Evolutionary conservation across 2,888 invertebrate genomes (phyloP).

Genomic region (Tridacna gigas): DNA sequence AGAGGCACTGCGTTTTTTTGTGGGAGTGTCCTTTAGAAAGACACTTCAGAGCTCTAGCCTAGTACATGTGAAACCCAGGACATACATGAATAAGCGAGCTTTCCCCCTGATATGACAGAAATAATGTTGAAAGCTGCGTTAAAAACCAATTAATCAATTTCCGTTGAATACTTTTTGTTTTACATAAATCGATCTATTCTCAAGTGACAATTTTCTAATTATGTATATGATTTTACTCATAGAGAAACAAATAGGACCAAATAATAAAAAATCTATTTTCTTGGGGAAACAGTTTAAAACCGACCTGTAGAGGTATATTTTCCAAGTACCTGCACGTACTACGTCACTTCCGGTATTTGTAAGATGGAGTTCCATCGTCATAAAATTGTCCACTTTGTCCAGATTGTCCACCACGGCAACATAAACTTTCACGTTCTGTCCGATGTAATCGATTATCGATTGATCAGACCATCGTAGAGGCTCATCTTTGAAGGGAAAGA

Average conservation of each 20-base stretch:
- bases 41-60: too few species aligned
- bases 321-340: constrained; percentile 72
- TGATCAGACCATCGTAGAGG: constrained; percentile 58
- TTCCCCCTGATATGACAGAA: too few species aligned
- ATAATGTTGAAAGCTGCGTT: too few species aligned
- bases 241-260: background rate
- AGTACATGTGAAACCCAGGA: too few species aligned
- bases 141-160: too few species aligned
- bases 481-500: constrained; percentile 44
- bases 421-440: constrained; percentile 58
- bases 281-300: background rate
- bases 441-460: constrained; percentile 72
- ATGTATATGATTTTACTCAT: too few species aligned
- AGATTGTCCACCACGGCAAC: constrained; percentile 70
- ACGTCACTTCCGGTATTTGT: constrained; percentile 64
- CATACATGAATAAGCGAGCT: too few species aligned
- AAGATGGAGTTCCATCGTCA: constrained; percentile 40
- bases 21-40: too few species aligned
- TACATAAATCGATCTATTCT: too few species aligned
- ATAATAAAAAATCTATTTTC: background rate
- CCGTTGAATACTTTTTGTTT: too few species aligned
- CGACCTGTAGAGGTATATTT: constrained; percentile 72
- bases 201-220: too few species aligned
- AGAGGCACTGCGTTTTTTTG: too few species aligned
- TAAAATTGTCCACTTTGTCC: constrained; percentile 51